Percentiles rank a stretch among this genome's conserved stretches.
Evolutionary conservation across 1,140 invertebrate species (phyloP).

Genomic region (Euglossa dilemma): DNA sequence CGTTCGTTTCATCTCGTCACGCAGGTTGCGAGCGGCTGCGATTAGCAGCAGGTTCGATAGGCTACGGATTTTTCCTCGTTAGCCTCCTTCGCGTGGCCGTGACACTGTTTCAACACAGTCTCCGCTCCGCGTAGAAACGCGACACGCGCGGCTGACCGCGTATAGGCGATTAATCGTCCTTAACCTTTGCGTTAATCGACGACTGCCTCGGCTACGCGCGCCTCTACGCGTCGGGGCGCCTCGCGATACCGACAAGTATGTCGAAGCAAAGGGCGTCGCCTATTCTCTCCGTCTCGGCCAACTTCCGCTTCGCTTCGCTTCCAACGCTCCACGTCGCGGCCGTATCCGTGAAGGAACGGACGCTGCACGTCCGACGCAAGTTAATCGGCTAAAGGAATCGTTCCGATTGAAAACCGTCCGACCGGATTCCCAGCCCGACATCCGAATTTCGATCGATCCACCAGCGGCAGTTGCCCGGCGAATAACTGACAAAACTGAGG

Average conservation of each 20-base stretch:
- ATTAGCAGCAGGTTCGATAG: not conserved
- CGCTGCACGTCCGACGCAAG: not conserved
- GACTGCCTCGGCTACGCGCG: not conserved
- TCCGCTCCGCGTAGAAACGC: not conserved
- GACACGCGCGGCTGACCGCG: not conserved
- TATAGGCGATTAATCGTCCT: constrained; percentile 9
- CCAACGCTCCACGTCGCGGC: not conserved
- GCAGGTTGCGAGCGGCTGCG: not conserved
- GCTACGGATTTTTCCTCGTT: not conserved
- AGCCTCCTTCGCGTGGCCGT: not conserved
- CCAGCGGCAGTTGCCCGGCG: not conserved
- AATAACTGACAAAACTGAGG: not conserved
- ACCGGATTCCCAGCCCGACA: not conserved
- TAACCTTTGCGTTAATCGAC: not conserved
- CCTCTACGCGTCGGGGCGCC: not conserved
- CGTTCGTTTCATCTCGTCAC: not conserved
- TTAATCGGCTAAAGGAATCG: not conserved
- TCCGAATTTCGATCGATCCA: not conserved
- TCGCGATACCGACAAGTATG: too few species aligned
- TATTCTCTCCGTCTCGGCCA: too few species aligned
- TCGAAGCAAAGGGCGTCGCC: too few species aligned
- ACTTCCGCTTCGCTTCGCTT: not conserved
- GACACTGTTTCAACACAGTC: constrained; percentile 2
- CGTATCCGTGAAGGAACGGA: not conserved
- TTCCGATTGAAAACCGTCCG: not conserved